Evolutionary conservation across 2,888 invertebrate species (phyloP), one percentile per base, ranked within the genome.

Genomic region (Mactromeris polynyma): DNA sequence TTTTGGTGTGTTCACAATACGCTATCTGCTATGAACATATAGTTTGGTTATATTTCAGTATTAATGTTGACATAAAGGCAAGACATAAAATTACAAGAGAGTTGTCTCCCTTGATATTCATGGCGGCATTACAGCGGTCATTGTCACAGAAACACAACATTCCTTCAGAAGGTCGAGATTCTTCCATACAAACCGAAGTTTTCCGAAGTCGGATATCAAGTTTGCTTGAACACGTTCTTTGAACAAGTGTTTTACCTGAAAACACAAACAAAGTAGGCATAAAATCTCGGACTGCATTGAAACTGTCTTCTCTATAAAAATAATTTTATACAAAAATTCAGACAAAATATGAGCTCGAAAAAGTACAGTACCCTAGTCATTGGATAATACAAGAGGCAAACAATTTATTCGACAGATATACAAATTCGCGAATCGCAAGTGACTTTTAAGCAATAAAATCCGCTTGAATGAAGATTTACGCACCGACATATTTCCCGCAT

Each of bases 81-180:
- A 90, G 90, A 88, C 81, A 19, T 38, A 83, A 19, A 31, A 64
- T 42, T 38, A 42, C 19, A 36, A 46, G 51, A 19, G 69, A 42
- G 46, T 40, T 33, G 2, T 38, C 64, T 73, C 64, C 38, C 42
- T 51, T 84, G 78, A 83, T n/a, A 46, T 33, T 58, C 38, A 79
- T 81, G 81, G 92, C 91, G 33, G 80, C 69, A 85, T 96, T 96
- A 89, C 96, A 96, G 4, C 92, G 83, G 36, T 94, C 92, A 31
- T 94, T 93, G 78, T 94, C 92, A 91, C 96, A 96, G 91, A 96
- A 96, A 91, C 96, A 96, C 73, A 96, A 89, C 77, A 93, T 93
- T 19, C 96, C 96, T 38, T 93, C 92, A 7, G 93, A 93, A 11
- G 95, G 95, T 19, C 95, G 92, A 0, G 95, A 95, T 84, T 96